Percentiles rank a stretch among this genome's conserved stretches.
phyloP scores from a whole-genome alignment of 2,888 invertebrate species.

The Brachypterus glaber region DNA sequence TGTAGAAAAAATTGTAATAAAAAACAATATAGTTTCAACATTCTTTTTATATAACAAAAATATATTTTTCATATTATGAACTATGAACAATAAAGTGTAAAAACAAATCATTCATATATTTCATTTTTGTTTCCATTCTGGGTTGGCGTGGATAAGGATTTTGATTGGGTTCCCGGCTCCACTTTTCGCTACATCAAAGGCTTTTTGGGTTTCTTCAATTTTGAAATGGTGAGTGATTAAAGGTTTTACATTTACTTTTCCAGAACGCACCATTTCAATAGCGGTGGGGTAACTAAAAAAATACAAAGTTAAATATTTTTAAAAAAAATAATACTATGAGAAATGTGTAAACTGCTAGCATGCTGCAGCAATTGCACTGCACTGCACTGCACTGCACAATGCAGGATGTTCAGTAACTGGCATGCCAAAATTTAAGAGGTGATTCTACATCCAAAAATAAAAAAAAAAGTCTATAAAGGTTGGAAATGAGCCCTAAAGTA shows the following conservation, averaged over 20 bases:
- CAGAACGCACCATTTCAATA: conserved; percentile 64
- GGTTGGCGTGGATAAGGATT: conserved; percentile 71
- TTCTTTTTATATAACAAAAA: too few relatives aligned
- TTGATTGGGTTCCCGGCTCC: conserved; percentile 71
- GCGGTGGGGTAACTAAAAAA: conserved; percentile 71
- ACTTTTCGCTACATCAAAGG: conserved; percentile 72
- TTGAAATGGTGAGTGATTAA: conserved; percentile 75
- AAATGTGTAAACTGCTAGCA: too few relatives aligned
- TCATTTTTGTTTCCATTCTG: conserved; percentile 28
- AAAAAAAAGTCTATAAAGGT: too few relatives aligned
- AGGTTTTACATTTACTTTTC: conserved; percentile 68
- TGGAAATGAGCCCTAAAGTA: too few relatives aligned
- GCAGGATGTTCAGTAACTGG: too few relatives aligned
- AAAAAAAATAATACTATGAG: conserved; percentile 3
- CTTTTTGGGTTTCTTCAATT: conserved; percentile 66
- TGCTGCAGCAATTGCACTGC: too few relatives aligned
- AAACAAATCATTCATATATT: conserved; percentile 4
- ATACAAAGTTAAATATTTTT: conserved; percentile 11
- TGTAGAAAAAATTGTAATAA: too few relatives aligned
- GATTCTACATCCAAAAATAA: too few relatives aligned
- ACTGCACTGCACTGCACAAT: too few relatives aligned
- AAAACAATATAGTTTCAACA: too few relatives aligned
- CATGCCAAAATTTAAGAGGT: too few relatives aligned
- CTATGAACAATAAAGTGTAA: background rate
- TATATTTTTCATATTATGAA: too few relatives aligned